Evolutionary conservation across 2,888 invertebrate genomes (phyloP).

Genomic region (Fabriciana adippe): DNA sequence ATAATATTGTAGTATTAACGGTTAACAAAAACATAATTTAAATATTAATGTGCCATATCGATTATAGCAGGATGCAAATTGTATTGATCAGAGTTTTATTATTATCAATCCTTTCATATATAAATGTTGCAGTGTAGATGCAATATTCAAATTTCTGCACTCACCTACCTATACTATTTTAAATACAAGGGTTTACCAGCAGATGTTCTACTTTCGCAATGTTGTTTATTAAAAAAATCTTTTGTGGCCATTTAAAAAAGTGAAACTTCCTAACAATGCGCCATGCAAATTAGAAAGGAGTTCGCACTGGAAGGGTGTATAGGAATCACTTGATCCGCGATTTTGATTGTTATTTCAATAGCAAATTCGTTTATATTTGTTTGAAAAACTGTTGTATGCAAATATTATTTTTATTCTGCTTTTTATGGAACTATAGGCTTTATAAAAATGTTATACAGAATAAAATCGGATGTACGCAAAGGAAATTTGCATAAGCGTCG

Average conservation of each 20-base stretch:
- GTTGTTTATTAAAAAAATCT: constrained; percentile 79
- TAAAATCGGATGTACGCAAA: constrained; percentile 48
- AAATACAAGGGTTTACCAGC: constrained; percentile 52
- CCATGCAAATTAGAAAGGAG: constrained; percentile 77
- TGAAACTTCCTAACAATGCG: constrained; percentile 75
- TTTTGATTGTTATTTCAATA: constrained; percentile 51
- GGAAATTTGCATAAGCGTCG: constrained; percentile 75
- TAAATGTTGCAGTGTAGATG: constrained; percentile 31
- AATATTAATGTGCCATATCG: constrained; percentile 17
- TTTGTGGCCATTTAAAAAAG: constrained; percentile 80
- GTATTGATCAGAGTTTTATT: constrained; percentile 28
- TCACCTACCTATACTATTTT: constrained; percentile 34
- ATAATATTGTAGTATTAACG: background rate
- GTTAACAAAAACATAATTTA: constrained; percentile 11
- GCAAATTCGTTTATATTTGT: constrained; percentile 49
- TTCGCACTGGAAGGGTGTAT: constrained; percentile 47
- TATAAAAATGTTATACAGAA: constrained; percentile 41
- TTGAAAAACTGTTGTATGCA: constrained; percentile 48
- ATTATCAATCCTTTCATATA: constrained; percentile 22
- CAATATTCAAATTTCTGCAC: constrained; percentile 51
- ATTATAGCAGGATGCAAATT: constrained; percentile 9
- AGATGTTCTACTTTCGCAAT: constrained; percentile 78
- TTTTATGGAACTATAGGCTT: constrained; percentile 41
- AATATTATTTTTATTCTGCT: constrained; percentile 56
- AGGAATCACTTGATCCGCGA: constrained; percentile 43